Evolutionary conservation across 2,888 invertebrate species (phyloP), one percentile per base, ranked within the genome.

Genomic region (Danaus chrysippus): DNA sequence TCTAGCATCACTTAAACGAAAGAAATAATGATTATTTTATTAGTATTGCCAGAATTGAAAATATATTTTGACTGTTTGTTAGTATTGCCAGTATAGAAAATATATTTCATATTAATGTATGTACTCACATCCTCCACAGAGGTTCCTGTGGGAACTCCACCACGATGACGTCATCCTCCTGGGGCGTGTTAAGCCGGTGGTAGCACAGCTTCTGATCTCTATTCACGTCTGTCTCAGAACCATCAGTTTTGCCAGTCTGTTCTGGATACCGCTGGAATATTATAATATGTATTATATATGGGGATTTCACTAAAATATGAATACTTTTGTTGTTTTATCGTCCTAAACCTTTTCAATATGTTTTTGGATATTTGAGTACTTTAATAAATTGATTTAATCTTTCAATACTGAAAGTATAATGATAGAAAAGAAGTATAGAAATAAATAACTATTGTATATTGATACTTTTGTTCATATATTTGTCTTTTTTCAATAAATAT

Each of bases 121-220:
- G 17, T 56, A 90, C 93, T 92, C 82, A 97, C 97, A 97, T 95
- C 91, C 97, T 94, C 95, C 97, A 97, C n/a, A 94, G 90, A 1
- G 98, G 98, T 77, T 98, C 94, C 54, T 98, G 96, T 0, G 95
- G 95, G 87, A 98, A 98, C 81, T 98, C 97, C 0, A 95, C 96
- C 11, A 95, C 95, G 56, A 98, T 84, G 53, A 98, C 92, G 90
- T 99, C 99, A 58, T 97, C 94, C 0, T 93, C 90, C 81, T 98
- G 98, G 11, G 94, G 91, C 42, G 98, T 97, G 72, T 97, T 96
- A 63, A 99, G 83, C 59, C 93, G 89, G 85, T 99, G 99, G 87
- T 97, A 99, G 84, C 94, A 98, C 54, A 99, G 91, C 82, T 98
- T 98, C 86, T 99, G 99, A 86, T 97, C 94, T 77, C 95, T 93